Evolutionary conservation across 2,113 vertebrate species (phyloP).

Genomic region (Ophiodon elongatus): DNA sequence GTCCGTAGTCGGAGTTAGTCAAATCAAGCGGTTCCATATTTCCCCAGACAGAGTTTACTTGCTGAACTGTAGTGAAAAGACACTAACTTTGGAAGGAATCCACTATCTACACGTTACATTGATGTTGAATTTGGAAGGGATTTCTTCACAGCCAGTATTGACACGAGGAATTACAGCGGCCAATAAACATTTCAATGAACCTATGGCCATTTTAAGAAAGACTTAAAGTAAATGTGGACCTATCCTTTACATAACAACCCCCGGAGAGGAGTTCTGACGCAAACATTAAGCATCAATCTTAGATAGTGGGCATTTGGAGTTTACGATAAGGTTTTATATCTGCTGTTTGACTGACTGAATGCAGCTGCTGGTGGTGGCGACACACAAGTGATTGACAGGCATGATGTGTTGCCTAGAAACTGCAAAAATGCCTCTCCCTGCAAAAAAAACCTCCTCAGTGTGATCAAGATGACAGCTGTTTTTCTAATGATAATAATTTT

Average conservation of each 20-base stretch:
- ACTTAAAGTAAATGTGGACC: not conserved
- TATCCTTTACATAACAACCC: not conserved
- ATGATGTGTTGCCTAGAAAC: conserved; percentile 38
- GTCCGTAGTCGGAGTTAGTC: not conserved
- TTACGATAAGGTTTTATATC: not conserved
- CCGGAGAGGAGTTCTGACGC: not conserved
- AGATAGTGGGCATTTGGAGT: not conserved
- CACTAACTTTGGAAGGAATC: not conserved
- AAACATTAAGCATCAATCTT: not conserved
- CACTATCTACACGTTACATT: not conserved
- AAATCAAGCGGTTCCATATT: not conserved
- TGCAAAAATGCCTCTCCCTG: conserved; percentile 2
- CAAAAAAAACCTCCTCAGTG: not conserved
- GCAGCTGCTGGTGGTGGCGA: not conserved
- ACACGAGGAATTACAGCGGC: not conserved
- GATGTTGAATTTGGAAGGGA: not conserved
- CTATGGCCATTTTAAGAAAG: not conserved
- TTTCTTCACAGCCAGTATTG: not conserved
- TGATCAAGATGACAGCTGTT: not conserved
- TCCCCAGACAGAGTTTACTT: not conserved
- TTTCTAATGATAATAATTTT: not conserved
- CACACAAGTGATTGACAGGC: conserved; percentile 9
- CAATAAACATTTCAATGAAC: not conserved
- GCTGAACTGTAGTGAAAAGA: not conserved
- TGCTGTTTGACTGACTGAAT: conserved; percentile 7